Evolutionary conservation across 2,797 vertebrate species (phyloP).

Genomic region (Lacerta bilineata): DNA sequence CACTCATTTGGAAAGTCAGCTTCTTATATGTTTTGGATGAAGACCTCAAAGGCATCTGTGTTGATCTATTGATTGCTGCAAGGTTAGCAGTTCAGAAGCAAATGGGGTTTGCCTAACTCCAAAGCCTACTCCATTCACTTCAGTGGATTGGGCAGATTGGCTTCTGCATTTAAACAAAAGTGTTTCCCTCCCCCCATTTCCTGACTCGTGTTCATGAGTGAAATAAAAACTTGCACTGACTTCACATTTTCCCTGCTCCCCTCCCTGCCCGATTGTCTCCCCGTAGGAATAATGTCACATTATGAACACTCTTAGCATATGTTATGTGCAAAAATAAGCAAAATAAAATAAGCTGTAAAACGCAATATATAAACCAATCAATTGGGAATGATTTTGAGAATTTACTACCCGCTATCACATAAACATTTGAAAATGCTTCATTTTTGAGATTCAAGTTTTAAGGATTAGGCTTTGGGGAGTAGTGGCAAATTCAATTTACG

Average conservation of each 20-base stretch:
- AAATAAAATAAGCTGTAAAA: slow-evolving; percentile 1
- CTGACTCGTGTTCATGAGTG: neutral
- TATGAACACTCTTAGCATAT: neutral
- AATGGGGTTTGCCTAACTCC: neutral
- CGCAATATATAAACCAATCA: neutral
- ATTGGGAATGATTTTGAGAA: neutral
- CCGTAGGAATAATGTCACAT: neutral
- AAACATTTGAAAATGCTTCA: neutral
- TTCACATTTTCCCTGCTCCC: neutral
- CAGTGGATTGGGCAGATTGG: neutral
- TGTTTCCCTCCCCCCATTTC: neutral
- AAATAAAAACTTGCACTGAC: neutral
- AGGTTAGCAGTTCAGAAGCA: neutral
- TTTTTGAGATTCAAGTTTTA: neutral
- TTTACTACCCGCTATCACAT: neutral
- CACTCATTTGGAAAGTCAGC: neutral
- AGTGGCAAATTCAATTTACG: neutral
- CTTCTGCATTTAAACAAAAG: neutral
- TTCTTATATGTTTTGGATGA: neutral
- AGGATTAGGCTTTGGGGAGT: neutral
- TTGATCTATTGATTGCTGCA: neutral
- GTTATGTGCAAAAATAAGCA: neutral
- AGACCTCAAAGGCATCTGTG: neutral
- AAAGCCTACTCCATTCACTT: neutral
- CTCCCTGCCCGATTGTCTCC: neutral